Evolutionary conservation across 2,797 vertebrate genomes (phyloP).

Genomic region (Xyrichtys novacula): DNA sequence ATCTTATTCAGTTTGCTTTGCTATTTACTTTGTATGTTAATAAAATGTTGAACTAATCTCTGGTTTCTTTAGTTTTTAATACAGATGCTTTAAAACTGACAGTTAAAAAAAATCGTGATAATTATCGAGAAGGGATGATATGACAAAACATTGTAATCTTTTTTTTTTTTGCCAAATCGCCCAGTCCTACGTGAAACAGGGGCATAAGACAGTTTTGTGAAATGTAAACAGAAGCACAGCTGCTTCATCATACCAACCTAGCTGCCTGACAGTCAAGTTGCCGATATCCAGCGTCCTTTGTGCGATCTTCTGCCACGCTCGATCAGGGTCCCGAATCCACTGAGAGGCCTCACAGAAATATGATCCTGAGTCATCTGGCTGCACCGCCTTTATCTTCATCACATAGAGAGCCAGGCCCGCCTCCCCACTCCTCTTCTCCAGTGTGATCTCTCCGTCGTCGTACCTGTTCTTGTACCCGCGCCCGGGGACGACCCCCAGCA

Average conservation of each 20-base stretch:
- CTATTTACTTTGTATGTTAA: too few relatives aligned
- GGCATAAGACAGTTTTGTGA: not conserved
- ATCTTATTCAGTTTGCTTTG: too few relatives aligned
- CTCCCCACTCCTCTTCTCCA: conserved; percentile 86
- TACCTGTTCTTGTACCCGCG: conserved; percentile 82
- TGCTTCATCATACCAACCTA: conserved; percentile 82
- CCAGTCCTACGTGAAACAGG: conserved; percentile 3
- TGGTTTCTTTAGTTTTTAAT: too few relatives aligned
- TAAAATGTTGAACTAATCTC: too few relatives aligned
- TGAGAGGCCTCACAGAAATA: conserved; percentile 90
- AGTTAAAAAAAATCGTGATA: too few relatives aligned
- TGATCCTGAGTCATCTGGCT: conserved; percentile 83
- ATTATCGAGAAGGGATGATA: too few relatives aligned
- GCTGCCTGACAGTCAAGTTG: conserved; percentile 85
- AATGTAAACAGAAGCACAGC: not conserved
- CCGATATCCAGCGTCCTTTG: conserved; percentile 89
- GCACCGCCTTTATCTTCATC: conserved; percentile 84
- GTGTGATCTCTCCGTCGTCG: conserved; percentile 81
- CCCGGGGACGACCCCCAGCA: conserved; percentile 82
- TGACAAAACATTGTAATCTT: too few relatives aligned
- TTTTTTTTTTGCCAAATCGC: too few relatives aligned
- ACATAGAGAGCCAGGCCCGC: conserved; percentile 81
- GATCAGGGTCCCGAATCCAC: conserved; percentile 90
- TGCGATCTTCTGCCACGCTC: conserved; percentile 88
- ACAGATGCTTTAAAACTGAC: too few relatives aligned